Evolutionary conservation across 2,888 invertebrate genomes (phyloP).

Genomic region (Trissolcus brochymenae): DNA sequence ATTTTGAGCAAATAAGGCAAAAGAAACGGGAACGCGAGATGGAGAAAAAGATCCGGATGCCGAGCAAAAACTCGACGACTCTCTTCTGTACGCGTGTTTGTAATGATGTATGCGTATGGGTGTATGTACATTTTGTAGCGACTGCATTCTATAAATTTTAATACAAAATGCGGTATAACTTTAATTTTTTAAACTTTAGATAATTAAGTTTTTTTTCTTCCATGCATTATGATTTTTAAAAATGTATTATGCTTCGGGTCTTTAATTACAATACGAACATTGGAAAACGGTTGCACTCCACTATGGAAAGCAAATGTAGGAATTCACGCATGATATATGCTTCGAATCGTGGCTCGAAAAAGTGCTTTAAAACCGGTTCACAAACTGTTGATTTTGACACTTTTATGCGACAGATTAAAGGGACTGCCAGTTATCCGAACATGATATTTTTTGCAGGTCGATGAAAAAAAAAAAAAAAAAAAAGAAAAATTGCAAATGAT

Average conservation of each 20-base stretch:
- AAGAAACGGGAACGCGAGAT: conserved; percentile 39
- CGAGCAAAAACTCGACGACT: conserved; percentile 20
- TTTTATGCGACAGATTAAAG: conserved; percentile 45
- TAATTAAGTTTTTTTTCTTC: background rate
- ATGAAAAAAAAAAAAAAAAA: conserved; percentile 2
- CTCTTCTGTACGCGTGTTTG: conserved; percentile 23
- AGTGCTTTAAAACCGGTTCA: conserved; percentile 51
- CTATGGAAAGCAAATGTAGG: conserved; percentile 35
- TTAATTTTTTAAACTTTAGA: background rate
- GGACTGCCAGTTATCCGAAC: conserved; percentile 39
- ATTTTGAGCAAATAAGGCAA: conserved; percentile 41
- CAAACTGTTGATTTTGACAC: conserved; percentile 54
- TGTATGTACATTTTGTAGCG: conserved; percentile 11
- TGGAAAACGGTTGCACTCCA: conserved; percentile 15
- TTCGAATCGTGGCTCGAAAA: conserved; percentile 40
- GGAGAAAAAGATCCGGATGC: conserved; percentile 21
- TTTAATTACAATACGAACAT: background rate
- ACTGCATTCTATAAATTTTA: conserved; percentile 7
- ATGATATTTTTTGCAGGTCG: conserved; percentile 15
- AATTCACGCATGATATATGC: conserved; percentile 43
- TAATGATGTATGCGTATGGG: conserved; percentile 7
- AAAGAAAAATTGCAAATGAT: conserved; percentile 13
- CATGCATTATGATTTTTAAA: background rate
- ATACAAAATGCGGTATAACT: conserved; percentile 4
- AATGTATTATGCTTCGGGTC: too few relatives aligned